These are phyloP conservation scores for Drosophila picticornis DNA, from an alignment of 2,888 invertebrate genomes.

Conservation along the genomic window DNA sequence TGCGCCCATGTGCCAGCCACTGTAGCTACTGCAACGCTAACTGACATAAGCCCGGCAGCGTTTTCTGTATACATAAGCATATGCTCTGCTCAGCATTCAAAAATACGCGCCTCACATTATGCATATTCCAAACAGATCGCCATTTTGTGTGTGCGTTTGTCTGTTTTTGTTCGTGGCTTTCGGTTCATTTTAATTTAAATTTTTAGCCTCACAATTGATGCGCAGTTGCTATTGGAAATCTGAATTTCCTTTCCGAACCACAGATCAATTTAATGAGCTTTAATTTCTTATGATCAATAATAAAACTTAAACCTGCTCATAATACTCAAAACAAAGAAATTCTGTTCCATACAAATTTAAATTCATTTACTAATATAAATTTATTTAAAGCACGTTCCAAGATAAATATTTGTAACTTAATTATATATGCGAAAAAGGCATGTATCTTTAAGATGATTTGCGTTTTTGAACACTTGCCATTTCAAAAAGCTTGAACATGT, in stretches of 20 bases:
- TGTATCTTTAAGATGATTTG: not conserved
- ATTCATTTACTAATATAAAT: not conserved
- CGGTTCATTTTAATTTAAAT: constrained; percentile 45
- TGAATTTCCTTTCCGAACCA: not conserved
- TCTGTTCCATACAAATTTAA: not conserved
- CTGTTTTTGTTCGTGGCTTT: constrained; percentile 6
- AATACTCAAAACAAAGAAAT: not conserved
- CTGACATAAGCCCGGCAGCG: constrained; percentile 70
- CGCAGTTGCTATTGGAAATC: not conserved
- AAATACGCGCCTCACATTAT: constrained; percentile 50
- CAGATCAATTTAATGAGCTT: constrained; percentile 15
- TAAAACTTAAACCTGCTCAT: not conserved
- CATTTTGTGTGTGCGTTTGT: not conserved
- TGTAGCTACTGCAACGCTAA: constrained; percentile 27
- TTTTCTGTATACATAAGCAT: constrained; percentile 64
- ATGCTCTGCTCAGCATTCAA: constrained; percentile 49
- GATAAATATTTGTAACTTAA: not conserved
- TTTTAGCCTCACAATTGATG: constrained; percentile 18
- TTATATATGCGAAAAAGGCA: not conserved
- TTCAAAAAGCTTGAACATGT: not conserved
- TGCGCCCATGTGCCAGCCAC: constrained; percentile 12
- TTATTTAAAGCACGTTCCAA: not conserved
- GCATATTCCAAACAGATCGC: constrained; percentile 51
- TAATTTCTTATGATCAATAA: not conserved
- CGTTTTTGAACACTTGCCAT: not conserved